These are phyloP conservation scores for Betta splendens DNA, from an alignment of 2,797 vertebrate species.

Conservation along the genomic window DNA sequence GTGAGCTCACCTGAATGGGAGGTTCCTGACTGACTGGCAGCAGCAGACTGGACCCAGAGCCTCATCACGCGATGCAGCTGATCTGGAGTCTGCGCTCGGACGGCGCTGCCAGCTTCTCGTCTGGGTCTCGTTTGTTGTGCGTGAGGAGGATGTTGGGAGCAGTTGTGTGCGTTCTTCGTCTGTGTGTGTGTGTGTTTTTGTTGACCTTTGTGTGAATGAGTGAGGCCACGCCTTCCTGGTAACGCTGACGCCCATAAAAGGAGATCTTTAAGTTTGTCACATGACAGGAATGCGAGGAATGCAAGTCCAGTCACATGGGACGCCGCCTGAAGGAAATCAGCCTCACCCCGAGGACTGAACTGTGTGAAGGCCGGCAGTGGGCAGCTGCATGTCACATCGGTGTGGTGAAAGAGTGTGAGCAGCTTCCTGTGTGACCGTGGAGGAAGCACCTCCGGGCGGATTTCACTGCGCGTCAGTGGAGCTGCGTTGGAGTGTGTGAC, in stretches of 20 bases:
- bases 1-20: too few species aligned
- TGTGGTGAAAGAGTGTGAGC: constrained; percentile 6
- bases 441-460: constrained; percentile 58
- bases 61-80: background rate
- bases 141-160: too few species aligned
- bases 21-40: too few species aligned
- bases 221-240: constrained; percentile 74
- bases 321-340: constrained; percentile 80
- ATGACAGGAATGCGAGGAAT: constrained; percentile 86
- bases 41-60: too few species aligned
- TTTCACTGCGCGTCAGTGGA: constrained; percentile 77
- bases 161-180: constrained; percentile 33
- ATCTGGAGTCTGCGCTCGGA: background rate
- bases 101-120: background rate
- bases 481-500: too few species aligned
- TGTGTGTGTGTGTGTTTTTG: constrained; percentile 25
- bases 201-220: constrained; percentile 61
- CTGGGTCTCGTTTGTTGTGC: too few species aligned
- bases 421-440: constrained; percentile 14
- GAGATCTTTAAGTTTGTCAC: constrained; percentile 88
- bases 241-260: constrained; percentile 85
- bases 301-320: constrained; percentile 82
- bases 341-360: constrained; percentile 64
- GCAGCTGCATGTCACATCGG: background rate
- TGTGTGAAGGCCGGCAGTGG: constrained; percentile 14